A percentile compares a stretch with the other conserved stretches of the same genome.
Conservation (phyloP, 2,888 invertebrate species). For the Steromphala cineraria region DNA sequence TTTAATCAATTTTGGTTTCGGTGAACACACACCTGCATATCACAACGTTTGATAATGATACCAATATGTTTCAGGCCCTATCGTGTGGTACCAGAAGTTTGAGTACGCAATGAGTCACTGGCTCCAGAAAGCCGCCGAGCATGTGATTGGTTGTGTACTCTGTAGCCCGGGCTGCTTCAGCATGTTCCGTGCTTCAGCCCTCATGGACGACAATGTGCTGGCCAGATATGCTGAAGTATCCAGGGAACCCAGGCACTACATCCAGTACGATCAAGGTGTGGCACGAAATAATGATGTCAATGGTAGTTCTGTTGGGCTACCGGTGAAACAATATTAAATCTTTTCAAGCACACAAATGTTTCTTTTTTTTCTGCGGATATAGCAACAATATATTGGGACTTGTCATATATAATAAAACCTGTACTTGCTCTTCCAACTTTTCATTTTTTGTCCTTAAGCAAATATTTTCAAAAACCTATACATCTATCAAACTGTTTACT, state of each 20-base stretch:
- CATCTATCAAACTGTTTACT: neutral
- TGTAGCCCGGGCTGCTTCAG: conserved; percentile 99
- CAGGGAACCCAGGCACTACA: conserved; percentile 96
- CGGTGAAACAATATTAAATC: too few species aligned
- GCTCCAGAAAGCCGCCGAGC: conserved; percentile 99
- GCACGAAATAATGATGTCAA: too few species aligned
- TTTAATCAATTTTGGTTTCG: too few species aligned
- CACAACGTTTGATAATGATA: too few species aligned
- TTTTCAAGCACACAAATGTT: neutral
- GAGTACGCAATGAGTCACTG: conserved; percentile 99
- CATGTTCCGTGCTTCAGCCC: conserved; percentile 94
- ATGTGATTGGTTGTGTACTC: conserved; percentile 98
- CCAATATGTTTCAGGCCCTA: conserved; percentile 83
- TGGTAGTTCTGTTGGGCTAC: too few species aligned
- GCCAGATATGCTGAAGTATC: conserved; percentile 92
- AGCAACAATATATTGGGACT: too few species aligned
- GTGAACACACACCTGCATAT: too few species aligned
- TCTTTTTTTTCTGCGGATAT: too few species aligned
- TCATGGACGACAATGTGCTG: conserved; percentile 99
- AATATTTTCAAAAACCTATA: too few species aligned
- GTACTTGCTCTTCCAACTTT: too few species aligned
- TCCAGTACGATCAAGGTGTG: conserved; percentile 96
- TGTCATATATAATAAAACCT: too few species aligned
- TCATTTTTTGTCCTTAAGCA: neutral
- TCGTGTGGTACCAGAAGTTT: conserved; percentile 99